A percentile compares a stretch with the other conserved stretches of the same genome.
Evolutionary conservation across 2,888 invertebrate species (phyloP).

Genomic region (Xanthia icteritia): DNA sequence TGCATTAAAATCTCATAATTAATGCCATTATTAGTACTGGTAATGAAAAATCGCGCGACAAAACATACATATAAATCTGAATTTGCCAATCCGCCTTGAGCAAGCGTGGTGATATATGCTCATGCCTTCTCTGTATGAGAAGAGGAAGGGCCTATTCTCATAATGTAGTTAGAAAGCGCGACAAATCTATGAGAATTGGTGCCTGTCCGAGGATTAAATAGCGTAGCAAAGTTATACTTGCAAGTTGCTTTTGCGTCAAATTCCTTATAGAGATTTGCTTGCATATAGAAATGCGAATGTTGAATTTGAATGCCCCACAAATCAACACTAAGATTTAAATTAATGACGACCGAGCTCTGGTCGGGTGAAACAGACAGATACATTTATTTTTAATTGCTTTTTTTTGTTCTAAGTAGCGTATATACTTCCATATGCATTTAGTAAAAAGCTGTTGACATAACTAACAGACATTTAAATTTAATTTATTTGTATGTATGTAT

Average conservation of each 20-base stretch:
- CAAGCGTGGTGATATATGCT: not conserved
- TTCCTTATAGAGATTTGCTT: not conserved
- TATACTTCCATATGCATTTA: no score
- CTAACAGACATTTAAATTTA: no score
- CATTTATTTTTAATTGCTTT: no score
- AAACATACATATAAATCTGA: not conserved
- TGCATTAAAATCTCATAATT: not conserved
- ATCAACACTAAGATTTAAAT: not conserved
- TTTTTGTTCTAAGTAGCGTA: no score
- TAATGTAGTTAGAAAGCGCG: not conserved
- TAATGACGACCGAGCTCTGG: not conserved
- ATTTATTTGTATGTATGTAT: no score
- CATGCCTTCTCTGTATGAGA: no score
- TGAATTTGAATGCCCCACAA: not conserved
- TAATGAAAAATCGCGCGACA: not conserved
- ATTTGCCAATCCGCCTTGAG: not conserved
- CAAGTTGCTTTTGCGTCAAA: not conserved
- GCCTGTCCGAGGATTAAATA: not conserved
- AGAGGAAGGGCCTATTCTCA: not conserved
- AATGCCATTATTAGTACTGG: not conserved
- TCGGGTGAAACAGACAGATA: no score
- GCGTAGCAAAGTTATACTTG: not conserved
- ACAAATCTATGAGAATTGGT: not conserved
- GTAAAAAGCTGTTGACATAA: no score
- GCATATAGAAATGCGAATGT: no score